These are phyloP conservation scores for Diaperis boleti DNA, from an alignment of 2,888 invertebrate species.

Conservation along the genomic window DNA sequence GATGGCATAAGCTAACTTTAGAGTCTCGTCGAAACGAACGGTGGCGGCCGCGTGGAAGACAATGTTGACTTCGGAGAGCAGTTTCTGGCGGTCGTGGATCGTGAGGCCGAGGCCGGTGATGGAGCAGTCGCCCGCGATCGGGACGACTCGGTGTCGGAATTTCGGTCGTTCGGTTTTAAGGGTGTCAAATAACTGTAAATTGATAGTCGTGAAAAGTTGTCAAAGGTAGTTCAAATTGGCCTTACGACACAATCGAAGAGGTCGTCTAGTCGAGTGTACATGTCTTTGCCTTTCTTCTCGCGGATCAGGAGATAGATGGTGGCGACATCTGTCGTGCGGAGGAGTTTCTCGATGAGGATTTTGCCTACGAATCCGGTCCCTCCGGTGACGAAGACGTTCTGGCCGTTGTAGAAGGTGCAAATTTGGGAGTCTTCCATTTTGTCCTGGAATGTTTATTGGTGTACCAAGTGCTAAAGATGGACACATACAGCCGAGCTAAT, in stretches of 20 bases:
- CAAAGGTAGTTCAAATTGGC: conserved; percentile 3
- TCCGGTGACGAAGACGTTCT: conserved; percentile 65
- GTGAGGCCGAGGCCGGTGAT: conserved; percentile 75
- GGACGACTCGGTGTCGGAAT: conserved; percentile 76
- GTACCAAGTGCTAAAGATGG: no score
- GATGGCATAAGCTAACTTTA: conserved; percentile 80
- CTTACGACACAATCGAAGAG: conserved; percentile 76
- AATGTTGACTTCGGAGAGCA: conserved; percentile 75
- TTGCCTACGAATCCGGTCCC: conserved; percentile 72
- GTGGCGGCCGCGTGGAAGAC: conserved; percentile 94
- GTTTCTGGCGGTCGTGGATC: conserved; percentile 71
- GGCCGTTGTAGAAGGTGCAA: conserved; percentile 61
- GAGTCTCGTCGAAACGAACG: conserved; percentile 87
- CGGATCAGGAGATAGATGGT: conserved; percentile 70
- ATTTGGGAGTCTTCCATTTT: conserved; percentile 51
- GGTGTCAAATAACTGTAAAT: conserved; percentile 68
- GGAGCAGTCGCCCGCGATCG: conserved; percentile 77
- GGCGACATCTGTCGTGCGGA: conserved; percentile 65
- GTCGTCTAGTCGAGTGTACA: conserved; percentile 74
- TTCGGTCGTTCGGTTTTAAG: conserved; percentile 69
- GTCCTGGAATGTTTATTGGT: no score
- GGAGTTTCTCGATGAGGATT: conserved; percentile 71
- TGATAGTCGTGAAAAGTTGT: background rate
- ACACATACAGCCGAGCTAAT: no score
- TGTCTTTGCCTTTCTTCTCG: conserved; percentile 73